These are phyloP conservation scores for Drosophila neocordata DNA, from an alignment of 1,140 invertebrate genomes.

Conservation along the genomic window DNA sequence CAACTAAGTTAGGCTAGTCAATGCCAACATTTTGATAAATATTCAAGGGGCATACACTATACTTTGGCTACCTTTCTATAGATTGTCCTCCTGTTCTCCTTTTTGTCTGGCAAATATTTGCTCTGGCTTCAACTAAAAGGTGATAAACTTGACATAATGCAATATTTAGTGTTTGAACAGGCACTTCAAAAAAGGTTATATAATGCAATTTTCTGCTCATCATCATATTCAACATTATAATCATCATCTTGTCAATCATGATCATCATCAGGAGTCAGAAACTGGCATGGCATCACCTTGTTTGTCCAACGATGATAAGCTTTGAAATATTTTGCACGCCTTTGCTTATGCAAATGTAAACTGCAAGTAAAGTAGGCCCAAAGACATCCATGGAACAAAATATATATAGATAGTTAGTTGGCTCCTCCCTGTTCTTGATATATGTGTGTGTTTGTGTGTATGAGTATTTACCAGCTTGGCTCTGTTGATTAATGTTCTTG, in stretches of 20 bases:
- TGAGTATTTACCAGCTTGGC: constrained; percentile 55
- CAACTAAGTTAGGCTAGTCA: constrained; percentile 38
- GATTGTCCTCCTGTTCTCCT: too few species aligned
- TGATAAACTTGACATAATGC: constrained; percentile 70
- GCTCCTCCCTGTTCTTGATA: neutral
- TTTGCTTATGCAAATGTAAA: constrained; percentile 48
- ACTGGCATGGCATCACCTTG: constrained; percentile 18
- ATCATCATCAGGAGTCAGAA: constrained; percentile 1
- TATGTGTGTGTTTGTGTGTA: constrained; percentile 3
- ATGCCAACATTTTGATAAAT: constrained; percentile 43
- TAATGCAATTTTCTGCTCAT: constrained; percentile 38
- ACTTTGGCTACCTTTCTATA: constrained; percentile 20
- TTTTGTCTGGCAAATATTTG: constrained; percentile 56
- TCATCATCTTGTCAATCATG: neutral
- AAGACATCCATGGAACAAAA: constrained; percentile 3
- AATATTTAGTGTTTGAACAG: constrained; percentile 62
- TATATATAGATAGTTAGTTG: constrained; percentile 20
- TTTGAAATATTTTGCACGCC: constrained; percentile 55
- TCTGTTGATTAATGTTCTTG: constrained; percentile 67
- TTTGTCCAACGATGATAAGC: constrained; percentile 62
- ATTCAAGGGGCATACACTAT: constrained; percentile 25
- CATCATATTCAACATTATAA: neutral
- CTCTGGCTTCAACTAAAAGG: constrained; percentile 53
- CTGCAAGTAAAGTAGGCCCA: constrained; percentile 7
- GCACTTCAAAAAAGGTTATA: constrained; percentile 48